phyloP scores from a whole-genome alignment of 2,797 vertebrate genomes.

The Eulemur rubriventer region DNA sequence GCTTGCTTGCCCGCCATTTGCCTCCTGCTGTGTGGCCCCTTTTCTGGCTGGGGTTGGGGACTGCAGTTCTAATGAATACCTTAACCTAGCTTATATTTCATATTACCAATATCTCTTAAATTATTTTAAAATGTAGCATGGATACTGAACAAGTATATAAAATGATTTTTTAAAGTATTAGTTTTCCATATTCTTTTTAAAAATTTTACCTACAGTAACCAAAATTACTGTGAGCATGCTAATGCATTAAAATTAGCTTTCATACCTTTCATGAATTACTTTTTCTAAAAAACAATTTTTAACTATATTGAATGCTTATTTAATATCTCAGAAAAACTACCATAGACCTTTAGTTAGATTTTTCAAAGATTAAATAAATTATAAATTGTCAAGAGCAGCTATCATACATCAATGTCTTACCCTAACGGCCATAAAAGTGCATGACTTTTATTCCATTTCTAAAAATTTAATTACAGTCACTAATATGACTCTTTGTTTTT shows the following conservation, averaged over 20 bases:
- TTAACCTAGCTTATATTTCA: not conserved
- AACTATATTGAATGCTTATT: not conserved
- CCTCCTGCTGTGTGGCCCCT: no score
- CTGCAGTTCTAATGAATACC: not conserved
- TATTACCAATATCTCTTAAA: not conserved
- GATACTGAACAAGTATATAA: not conserved
- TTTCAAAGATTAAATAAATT: slow-evolving; percentile 18
- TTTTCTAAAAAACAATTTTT: not conserved
- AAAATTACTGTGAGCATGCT: not conserved
- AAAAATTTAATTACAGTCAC: not conserved
- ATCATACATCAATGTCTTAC: not conserved
- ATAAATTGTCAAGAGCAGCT: not conserved
- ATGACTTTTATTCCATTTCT: not conserved
- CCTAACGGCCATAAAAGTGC: not conserved
- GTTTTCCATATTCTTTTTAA: not conserved
- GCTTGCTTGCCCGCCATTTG: no score
- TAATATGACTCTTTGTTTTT: not conserved
- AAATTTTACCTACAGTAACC: not conserved
- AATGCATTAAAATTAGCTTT: not conserved
- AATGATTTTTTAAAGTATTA: not conserved
- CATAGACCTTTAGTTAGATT: not conserved
- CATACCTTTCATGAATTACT: not conserved
- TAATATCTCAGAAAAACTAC: slow-evolving; percentile 1
- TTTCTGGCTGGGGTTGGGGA: no score
- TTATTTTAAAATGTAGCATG: not conserved